Percentiles rank a stretch among this genome's conserved stretches.
Evolutionary conservation across 1,140 invertebrate species (phyloP).

Genomic region (Zaprionus tsacasi): DNA sequence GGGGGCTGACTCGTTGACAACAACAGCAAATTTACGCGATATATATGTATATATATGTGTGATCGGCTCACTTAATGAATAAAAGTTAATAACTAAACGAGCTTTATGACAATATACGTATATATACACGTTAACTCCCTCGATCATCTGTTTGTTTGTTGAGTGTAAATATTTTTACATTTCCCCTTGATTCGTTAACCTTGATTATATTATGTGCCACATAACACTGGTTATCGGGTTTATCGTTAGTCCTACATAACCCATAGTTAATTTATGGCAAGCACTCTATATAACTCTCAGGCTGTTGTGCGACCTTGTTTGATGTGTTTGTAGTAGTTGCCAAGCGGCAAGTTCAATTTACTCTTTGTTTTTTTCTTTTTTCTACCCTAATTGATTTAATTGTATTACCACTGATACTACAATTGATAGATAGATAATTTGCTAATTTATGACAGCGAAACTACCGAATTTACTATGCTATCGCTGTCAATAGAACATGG

Average conservation of each 20-base stretch:
- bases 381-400: slow-evolving; percentile 17
- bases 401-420: slow-evolving; percentile 13
- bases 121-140: background rate
- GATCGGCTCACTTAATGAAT: slow-evolving; percentile 48
- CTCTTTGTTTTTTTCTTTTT: background rate
- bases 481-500: background rate
- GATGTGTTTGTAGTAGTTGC: slow-evolving; percentile 11
- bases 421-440: slow-evolving; percentile 7
- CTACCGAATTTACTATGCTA: background rate
- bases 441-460: slow-evolving; percentile 8
- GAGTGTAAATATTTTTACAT: slow-evolving; percentile 65
- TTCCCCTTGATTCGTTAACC: slow-evolving; percentile 58
- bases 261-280: slow-evolving; percentile 30
- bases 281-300: background rate
- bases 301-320: background rate
- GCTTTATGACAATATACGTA: slow-evolving; percentile 1
- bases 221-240: slow-evolving; percentile 29
- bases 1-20: slow-evolving; percentile 31
- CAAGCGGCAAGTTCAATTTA: background rate
- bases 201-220: slow-evolving; percentile 55
- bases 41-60: background rate
- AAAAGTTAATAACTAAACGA: slow-evolving; percentile 65
- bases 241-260: slow-evolving; percentile 29
- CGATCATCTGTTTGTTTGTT: slow-evolving; percentile 9
- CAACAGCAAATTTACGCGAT: slow-evolving; percentile 28